Base-by-base conservation (phyloP, 2,888 invertebrate species). In the Xestia xanthographa region DNA sequence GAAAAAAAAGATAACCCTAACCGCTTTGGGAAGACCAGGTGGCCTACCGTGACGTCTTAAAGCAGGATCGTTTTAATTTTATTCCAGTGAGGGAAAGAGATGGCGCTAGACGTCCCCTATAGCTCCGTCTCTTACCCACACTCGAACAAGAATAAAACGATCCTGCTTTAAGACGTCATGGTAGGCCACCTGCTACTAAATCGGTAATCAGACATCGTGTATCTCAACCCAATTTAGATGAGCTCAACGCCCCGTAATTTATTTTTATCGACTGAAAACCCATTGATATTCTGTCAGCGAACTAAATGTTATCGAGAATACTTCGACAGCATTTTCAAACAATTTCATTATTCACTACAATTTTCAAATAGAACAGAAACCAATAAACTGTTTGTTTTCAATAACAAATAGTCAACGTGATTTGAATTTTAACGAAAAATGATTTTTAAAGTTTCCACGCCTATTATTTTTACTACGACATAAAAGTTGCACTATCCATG, bases 331-430 rank as follows among this genome's bases (percentile, higher is more conserved):
- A 62, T 75, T 80, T 50, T 45, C 29, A 63, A 80, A 50, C 69
- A 34, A 56, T 75, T 66, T 66, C 26, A 58, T 45, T 68, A 53
- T 68, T 65, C 45, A 66, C 34, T 65, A 29, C 81, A 56, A 68
- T 66, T 71, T 43, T 67, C 58, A 38, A 81, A 29, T 60, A 20
- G 58, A 50, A 34, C 41, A 43, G 12, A 56, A 80, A 67, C 62
- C 62, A 79, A 80, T 80, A 62, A 71, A 80, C 53, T 34, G 72
- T 63, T 77, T 77, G 70, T 82, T 82, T 80, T 68, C 38, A 65
- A 80, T 71, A 80, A 34, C 62, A 60, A 80, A 80, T 65, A 71
- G 50, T 45, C 11, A 43, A 11, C 17, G 60, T 66, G 69, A 34
- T 48, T 70, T 75, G 53, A 69, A 75, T 80, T 74, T 62, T 5